Evolutionary conservation across 2,797 vertebrate genomes (phyloP), one percentile per base, ranked within the genome.

Genomic region (Chelonia mydas): DNA sequence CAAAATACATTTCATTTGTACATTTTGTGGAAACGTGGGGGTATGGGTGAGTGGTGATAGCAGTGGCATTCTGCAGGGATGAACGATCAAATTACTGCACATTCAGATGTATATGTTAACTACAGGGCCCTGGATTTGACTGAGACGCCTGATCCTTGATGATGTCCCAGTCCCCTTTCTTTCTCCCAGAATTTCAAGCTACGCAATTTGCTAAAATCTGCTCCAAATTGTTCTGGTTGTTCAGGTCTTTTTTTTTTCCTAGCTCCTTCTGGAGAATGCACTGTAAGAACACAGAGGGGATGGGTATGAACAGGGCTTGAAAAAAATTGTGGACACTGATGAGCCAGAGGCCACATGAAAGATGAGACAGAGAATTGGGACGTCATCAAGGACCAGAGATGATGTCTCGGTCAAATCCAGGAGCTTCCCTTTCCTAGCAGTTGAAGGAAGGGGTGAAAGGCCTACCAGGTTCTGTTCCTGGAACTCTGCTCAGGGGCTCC

Each of bases 291-390:
- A 2, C 16, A 28, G 83, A 78, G 81, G 84, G 68, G 41, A 9
- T 80, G 65, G 59, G 7, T 74, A 33, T 31, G 50, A 88, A 12
- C 92, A 76, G 47, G 41, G 77, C 83, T 83, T 83, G 77, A n/a
- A 51, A 57, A 0, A 84, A 0, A 4, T 11, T 45, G 0, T 8
- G 11, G 27, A 7, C 17, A 2, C 57, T 65, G 55, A 12, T 51
- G 53, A 94, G 31, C n/a, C 61, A 41, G 59, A 91, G 68, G 45
- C 45, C 85, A 47, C 31, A 16, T 86, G 51, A 92, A 90, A 88
- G 51, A 53, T 90, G 87, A 87, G 80, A 83, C 88, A n/a, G 77
- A 0, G 45, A 91, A 13, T 5, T 47, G 57, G 9, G 76, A n/a
- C 2, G 0, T 33, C 80, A 74, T 50, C 77, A 33, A 54, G 72